A percentile compares a stretch with the other conserved stretches of the same genome.
Conservation (phyloP, 2,113 vertebrate genomes). For the Deroptyus accipitrinus region DNA sequence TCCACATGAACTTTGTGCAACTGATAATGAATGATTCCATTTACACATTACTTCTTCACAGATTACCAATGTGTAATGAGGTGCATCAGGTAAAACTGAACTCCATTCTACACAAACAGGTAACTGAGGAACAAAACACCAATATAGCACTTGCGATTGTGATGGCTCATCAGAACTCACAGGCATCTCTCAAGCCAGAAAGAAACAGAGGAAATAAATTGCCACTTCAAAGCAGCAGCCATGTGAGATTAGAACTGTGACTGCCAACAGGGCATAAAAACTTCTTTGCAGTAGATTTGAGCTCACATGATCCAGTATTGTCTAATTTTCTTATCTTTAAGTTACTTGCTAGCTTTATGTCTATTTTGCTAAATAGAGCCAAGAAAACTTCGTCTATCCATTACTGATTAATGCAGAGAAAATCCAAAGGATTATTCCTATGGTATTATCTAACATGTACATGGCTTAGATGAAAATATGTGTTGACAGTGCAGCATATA, state of each 20-base stretch:
- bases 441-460: neutral
- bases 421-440: neutral
- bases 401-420: neutral
- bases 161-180: neutral
- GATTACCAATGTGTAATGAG: neutral
- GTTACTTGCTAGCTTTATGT: neutral
- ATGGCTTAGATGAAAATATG: neutral
- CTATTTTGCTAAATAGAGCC: neutral
- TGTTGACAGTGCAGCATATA: neutral
- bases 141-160: neutral
- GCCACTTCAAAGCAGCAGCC: neutral
- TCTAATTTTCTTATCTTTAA: neutral
- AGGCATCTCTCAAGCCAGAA: neutral
- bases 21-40: neutral
- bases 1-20: neutral
- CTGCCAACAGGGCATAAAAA: neutral
- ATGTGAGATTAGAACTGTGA: neutral
- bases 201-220: neutral
- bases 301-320: neutral
- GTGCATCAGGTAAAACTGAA: neutral
- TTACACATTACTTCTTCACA: neutral
- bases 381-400: neutral
- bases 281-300: neutral
- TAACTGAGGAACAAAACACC: neutral
- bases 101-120: fast-evolving